Evolutionary conservation across 1,140 invertebrate genomes (phyloP), one percentile per base, ranked within the genome.

Genomic region (Calephelis nemesis): DNA sequence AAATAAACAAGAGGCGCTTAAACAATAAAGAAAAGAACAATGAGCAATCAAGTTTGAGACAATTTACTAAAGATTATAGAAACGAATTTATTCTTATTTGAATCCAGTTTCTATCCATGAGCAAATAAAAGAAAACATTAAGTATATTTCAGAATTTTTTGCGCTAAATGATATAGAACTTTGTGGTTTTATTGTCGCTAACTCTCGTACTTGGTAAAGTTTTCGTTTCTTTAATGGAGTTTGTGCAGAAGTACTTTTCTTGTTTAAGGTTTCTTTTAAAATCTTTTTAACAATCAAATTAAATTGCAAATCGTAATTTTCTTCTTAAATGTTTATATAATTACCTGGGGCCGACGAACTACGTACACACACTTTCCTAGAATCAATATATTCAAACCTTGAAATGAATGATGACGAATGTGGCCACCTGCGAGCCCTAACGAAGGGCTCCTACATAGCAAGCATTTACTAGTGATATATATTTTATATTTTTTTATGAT

Each of bases 101-200:
- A 54, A 19, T n/a, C 5, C 13, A 30, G 52, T 52, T 63, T 15
- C 48, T n/a, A 47, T 45, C 65, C 19, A 58, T 19, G 30, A 50
- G 47, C 63, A 50, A 69, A 74, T 69, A 75, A 72, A 68, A 65
- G 48, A n/a, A 72, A 72, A 70, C 47, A 70, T 66, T 65, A 65
- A 68, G 68, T 67, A 72, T 64, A 60, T 69, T 69, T 48, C 67
- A 64, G 62, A 63, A 72, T 68, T 70, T 30, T 72, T 72, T 75
- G 66, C 58, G 68, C 68, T 68, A 67, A 72, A 75, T 75, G 70
- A 75, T 75, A 75, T 72, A 75, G 63, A 75, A 75, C 65, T 74
- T 72, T 65, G 67, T 40, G 65, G 70, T 75, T 74, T 74, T 75
- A 75, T 63, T 72, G 73, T 75, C 70, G 42, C 66, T 40, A 75